Evolutionary conservation across 1,140 invertebrate species (phyloP).

Genomic region (Agraylea sexmaculata): DNA sequence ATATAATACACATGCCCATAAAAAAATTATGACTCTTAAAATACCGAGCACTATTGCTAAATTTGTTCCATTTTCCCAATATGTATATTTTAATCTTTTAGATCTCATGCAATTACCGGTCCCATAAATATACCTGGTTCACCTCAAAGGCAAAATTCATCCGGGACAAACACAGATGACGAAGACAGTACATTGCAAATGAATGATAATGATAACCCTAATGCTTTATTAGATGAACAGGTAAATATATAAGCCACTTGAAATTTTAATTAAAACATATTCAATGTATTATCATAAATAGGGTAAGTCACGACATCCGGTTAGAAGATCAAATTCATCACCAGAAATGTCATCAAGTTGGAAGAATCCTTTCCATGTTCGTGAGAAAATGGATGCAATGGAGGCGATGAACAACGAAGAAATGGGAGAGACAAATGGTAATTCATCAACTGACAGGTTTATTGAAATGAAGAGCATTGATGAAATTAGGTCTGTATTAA

Average conservation of each 20-base stretch:
- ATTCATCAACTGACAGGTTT: background rate
- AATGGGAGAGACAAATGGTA: no score
- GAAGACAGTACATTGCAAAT: conserved; percentile 24
- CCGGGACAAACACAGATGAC: conserved; percentile 33
- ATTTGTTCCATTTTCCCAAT: conserved; percentile 2
- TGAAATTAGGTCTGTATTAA: background rate
- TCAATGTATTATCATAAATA: no score
- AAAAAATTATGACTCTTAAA: no score
- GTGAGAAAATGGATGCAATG: conserved; percentile 29
- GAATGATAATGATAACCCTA: conserved; percentile 12
- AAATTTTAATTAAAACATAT: no score
- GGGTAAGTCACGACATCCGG: conserved; percentile 58
- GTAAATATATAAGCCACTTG: conserved; percentile 4
- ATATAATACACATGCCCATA: no score
- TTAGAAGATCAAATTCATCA: conserved; percentile 76
- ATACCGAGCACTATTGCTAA: background rate
- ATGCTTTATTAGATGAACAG: conserved; percentile 17
- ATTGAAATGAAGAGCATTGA: background rate
- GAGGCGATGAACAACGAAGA: conserved; percentile 8
- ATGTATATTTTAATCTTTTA: conserved; percentile 5
- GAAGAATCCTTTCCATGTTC: conserved; percentile 55
- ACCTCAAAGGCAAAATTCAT: conserved; percentile 43
- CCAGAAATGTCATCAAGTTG: conserved; percentile 81
- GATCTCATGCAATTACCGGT: conserved; percentile 29
- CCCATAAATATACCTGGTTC: conserved; percentile 56